Evolutionary conservation across 2,888 invertebrate species (phyloP).

Genomic region (Doris montereyensis): DNA sequence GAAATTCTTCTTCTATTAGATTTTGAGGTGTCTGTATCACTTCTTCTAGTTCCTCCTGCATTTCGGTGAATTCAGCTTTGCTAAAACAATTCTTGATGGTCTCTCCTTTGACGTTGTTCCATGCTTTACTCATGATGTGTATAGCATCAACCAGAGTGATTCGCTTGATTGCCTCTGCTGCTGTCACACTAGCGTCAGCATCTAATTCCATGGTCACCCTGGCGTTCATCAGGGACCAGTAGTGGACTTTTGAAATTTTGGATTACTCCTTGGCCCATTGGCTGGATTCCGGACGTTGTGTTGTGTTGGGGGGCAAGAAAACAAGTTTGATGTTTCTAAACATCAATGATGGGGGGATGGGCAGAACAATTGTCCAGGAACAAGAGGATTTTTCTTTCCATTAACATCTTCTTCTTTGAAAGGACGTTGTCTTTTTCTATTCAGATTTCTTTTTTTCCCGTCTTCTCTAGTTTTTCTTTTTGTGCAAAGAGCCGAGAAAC

Average conservation of each 20-base stretch:
- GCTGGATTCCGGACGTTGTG: background rate
- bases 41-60: too few relatives aligned
- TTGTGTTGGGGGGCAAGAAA: background rate
- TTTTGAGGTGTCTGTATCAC: background rate
- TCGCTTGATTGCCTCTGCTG: background rate
- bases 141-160: background rate
- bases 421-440: too few relatives aligned
- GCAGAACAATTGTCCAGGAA: background rate
- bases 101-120: too few relatives aligned
- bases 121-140: too few relatives aligned
- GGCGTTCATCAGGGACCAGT: background rate
- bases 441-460: too few relatives aligned
- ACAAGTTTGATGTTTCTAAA: background rate
- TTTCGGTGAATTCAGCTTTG: too few relatives aligned
- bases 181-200: background rate
- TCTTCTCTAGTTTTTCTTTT: too few relatives aligned
- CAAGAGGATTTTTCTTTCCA: background rate
- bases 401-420: too few relatives aligned
- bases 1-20: background rate
- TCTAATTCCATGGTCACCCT: background rate
- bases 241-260: conserved; percentile 10
- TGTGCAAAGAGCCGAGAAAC: too few relatives aligned
- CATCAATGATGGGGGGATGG: background rate
- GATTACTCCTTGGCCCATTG: background rate
- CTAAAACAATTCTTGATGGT: too few relatives aligned